These are phyloP conservation scores for Zoanthus solanderi DNA, from an alignment of 92 coral and sea anemone species.

Conservation along the genomic window DNA sequence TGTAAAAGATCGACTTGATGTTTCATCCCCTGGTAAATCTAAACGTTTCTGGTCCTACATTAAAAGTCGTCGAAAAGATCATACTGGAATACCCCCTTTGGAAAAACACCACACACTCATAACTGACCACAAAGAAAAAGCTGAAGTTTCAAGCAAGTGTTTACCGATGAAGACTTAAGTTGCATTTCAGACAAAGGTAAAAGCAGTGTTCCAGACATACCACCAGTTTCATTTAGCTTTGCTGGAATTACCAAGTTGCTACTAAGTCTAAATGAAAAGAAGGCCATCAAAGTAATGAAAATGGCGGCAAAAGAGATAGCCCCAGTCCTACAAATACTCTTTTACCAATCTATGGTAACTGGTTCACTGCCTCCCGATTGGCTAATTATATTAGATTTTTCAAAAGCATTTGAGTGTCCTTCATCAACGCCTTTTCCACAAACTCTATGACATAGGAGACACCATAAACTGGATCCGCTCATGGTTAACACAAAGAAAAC, in stretches of 20 bases:
- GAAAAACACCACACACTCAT: constrained; percentile 12
- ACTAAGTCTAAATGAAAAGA: neutral
- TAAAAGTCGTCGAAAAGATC: constrained; percentile 36
- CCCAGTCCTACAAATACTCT: too few species aligned
- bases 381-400: too few species aligned
- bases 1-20: constrained; percentile 33
- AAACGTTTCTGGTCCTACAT: constrained; percentile 52
- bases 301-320: too few species aligned
- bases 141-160: constrained; percentile 30
- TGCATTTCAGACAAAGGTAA: constrained; percentile 13
- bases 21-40: constrained; percentile 12
- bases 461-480: too few species aligned
- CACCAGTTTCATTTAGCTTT: constrained; percentile 4
- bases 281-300: too few species aligned
- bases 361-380: too few species aligned
- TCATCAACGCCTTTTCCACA: too few species aligned
- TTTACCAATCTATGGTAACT: too few species aligned
- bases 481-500: too few species aligned
- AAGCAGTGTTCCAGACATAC: neutral
- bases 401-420: too few species aligned
- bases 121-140: constrained; percentile 47
- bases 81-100: constrained; percentile 23
- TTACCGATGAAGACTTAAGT: constrained; percentile 40
- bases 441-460: too few species aligned
- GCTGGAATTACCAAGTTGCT: constrained; percentile 43